Conservation (phyloP, 2,888 invertebrate species). For the Hirtodrosophila duncani region DNA sequence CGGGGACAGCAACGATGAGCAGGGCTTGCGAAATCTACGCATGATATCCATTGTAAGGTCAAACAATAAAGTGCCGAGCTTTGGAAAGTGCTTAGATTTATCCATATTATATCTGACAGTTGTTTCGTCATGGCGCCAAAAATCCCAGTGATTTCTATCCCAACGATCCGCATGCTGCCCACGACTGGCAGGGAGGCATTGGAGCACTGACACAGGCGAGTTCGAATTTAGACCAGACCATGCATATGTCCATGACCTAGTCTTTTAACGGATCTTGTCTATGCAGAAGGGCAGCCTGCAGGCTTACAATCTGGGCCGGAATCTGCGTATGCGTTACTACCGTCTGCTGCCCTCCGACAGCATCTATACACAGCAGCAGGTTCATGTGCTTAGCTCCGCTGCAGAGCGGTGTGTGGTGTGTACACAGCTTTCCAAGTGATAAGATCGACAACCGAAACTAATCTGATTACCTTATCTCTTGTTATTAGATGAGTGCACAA, state of each 20-base stretch:
- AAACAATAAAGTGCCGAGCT: not conserved
- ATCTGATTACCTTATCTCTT: too few species aligned
- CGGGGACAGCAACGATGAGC: conserved; percentile 76
- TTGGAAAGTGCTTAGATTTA: not conserved
- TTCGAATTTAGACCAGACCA: not conserved
- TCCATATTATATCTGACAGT: conserved; percentile 43
- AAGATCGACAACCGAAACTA: conserved; percentile 20
- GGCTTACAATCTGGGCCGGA: conserved; percentile 86
- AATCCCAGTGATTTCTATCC: conserved; percentile 87
- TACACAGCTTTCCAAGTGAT: conserved; percentile 7
- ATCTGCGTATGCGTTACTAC: conserved; percentile 84
- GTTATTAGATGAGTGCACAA: conserved; percentile 89
- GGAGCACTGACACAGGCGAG: conserved; percentile 84
- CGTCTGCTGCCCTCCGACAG: conserved; percentile 82
- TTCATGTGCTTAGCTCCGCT: conserved; percentile 86
- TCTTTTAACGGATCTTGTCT: conserved; percentile 3
- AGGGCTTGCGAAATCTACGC: conserved; percentile 73
- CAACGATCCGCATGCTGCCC: conserved; percentile 87
- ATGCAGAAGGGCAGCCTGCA: conserved; percentile 87
- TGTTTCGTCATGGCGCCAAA: conserved; percentile 78
- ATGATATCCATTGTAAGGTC: conserved; percentile 77
- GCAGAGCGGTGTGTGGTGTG: conserved; percentile 84
- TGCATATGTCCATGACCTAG: not conserved
- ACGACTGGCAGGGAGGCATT: conserved; percentile 89
- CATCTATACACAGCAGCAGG: conserved; percentile 81